Evolutionary conservation across 2,888 invertebrate species (phyloP).

Genomic region (Calephelis perditalis): DNA sequence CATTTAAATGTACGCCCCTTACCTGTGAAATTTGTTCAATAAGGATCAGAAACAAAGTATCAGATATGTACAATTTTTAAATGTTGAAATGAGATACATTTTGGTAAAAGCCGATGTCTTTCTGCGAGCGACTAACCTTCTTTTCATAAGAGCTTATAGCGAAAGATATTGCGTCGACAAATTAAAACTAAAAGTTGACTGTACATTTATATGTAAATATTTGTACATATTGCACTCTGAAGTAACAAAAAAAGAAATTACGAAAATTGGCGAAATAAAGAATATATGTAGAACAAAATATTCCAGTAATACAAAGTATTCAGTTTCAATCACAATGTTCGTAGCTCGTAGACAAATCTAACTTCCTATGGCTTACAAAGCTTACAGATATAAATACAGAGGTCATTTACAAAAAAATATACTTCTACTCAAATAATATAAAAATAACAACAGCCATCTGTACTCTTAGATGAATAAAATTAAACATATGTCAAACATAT

Average conservation of each 20-base stretch:
- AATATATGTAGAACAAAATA: constrained; percentile 60
- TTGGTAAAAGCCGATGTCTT: no score
- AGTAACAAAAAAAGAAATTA: constrained; percentile 74
- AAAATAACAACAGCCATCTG: constrained; percentile 79
- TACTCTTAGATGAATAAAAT: constrained; percentile 78
- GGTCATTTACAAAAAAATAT: constrained; percentile 77
- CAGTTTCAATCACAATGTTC: constrained; percentile 70
- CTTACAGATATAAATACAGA: constrained; percentile 76
- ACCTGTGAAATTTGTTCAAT: no score
- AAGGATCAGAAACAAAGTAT: no score
- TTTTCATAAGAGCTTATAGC: constrained; percentile 34
- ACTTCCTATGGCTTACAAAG: constrained; percentile 74
- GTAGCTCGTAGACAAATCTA: constrained; percentile 71
- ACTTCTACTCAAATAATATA: constrained; percentile 78
- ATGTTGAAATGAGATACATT: no score
- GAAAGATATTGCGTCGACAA: constrained; percentile 71
- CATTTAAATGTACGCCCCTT: no score
- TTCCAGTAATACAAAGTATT: constrained; percentile 64
- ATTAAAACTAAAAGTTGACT: constrained; percentile 76
- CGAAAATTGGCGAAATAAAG: constrained; percentile 68
- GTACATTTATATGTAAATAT: constrained; percentile 80
- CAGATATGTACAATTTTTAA: no score
- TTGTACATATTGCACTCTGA: constrained; percentile 87
- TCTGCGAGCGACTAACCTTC: neutral
- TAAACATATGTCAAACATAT: constrained; percentile 78